A percentile compares a stretch with the other conserved stretches of the same genome.
Evolutionary conservation across 2,888 invertebrate species (phyloP).

Genomic region (Lasioglossum zephyrum): DNA sequence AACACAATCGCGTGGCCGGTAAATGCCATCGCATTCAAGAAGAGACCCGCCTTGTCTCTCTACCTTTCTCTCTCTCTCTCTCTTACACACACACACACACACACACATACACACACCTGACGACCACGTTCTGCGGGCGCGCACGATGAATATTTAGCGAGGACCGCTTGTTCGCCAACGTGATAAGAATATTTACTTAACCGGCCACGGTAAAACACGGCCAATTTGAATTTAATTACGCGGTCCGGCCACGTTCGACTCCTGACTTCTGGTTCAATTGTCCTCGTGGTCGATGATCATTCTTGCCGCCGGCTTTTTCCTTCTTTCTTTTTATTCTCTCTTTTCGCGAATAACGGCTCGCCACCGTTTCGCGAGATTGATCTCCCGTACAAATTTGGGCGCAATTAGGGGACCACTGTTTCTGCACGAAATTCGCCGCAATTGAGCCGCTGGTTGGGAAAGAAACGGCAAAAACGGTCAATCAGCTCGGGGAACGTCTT

Average conservation of each 20-base stretch:
- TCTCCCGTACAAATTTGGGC: slow-evolving; percentile 10
- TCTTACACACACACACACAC: neutral
- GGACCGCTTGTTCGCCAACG: slow-evolving; percentile 65
- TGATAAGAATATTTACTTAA: slow-evolving; percentile 63
- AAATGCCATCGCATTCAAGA: slow-evolving; percentile 31
- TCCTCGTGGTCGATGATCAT: neutral
- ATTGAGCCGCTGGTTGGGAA: slow-evolving; percentile 11
- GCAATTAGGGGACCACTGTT: slow-evolving; percentile 14
- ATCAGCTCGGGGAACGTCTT: neutral
- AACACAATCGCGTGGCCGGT: slow-evolving; percentile 53
- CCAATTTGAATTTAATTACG: slow-evolving; percentile 66
- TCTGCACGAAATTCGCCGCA: slow-evolving; percentile 1
- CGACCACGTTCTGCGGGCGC: slow-evolving; percentile 46
- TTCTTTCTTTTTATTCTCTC: neutral
- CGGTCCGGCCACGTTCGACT: slow-evolving; percentile 27
- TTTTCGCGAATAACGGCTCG: slow-evolving; percentile 17
- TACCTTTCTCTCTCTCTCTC: neutral
- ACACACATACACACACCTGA: neutral
- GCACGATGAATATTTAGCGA: slow-evolving; percentile 74
- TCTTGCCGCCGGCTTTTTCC: neutral
- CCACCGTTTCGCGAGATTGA: slow-evolving; percentile 32
- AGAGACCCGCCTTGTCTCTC: slow-evolving; percentile 1
- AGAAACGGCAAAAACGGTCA: slow-evolving; percentile 8
- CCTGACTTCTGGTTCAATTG: slow-evolving; percentile 21
- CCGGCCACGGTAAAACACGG: slow-evolving; percentile 32